Conservation (phyloP, 2,888 invertebrate genomes). For the Tortricodes alternella region DNA sequence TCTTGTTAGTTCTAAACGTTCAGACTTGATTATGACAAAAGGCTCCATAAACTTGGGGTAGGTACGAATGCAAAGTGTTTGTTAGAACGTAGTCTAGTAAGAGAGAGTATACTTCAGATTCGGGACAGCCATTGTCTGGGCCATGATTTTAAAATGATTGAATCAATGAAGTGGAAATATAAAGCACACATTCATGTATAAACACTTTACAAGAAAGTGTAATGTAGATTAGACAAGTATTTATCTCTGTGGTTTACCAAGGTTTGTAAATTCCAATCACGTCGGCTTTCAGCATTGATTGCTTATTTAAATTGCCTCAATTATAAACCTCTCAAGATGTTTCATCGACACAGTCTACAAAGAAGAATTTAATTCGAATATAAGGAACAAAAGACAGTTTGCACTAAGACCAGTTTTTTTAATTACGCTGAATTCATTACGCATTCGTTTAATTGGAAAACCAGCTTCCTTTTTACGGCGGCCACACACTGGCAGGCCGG, state of each 20-base stretch:
- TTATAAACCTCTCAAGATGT: neutral
- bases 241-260: neutral
- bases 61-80: conserved; percentile 1
- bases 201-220: neutral
- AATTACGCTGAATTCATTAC: conserved; percentile 13
- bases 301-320: neutral
- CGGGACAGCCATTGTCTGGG: conserved; percentile 20
- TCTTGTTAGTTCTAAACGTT: neutral
- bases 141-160: conserved; percentile 25
- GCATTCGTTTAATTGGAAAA: conserved; percentile 29
- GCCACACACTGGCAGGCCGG: conserved; percentile 2
- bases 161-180: conserved; percentile 26
- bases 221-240: neutral
- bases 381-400: neutral
- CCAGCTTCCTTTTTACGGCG: conserved; percentile 23
- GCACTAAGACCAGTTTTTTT: conserved; percentile 14
- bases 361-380: neutral
- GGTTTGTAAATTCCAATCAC: too few relatives aligned
- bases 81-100: neutral
- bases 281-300: too few relatives aligned
- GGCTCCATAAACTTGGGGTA: conserved; percentile 7
- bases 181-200: conserved; percentile 21
- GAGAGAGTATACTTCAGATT: neutral
- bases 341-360: neutral
- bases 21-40: conserved; percentile 10